Conservation (phyloP, 2,888 invertebrate genomes). For the Philaethria dido region DNA sequence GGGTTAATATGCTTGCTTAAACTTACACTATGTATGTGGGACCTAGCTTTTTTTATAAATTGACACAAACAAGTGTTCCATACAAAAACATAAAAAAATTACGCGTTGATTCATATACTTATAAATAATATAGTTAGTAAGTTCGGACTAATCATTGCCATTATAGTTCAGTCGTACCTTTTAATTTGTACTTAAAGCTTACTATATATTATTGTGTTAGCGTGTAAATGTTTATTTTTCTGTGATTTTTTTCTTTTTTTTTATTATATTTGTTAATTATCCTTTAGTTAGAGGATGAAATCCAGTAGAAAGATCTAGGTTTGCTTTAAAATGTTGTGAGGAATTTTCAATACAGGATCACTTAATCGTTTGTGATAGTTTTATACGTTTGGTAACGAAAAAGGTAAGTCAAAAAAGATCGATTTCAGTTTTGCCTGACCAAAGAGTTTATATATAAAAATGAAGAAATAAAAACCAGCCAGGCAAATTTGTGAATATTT, state of each 20-base stretch:
- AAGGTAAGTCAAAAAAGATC: slow-evolving; percentile 38
- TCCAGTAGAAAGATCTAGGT: slow-evolving; percentile 72
- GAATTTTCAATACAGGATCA: slow-evolving; percentile 44
- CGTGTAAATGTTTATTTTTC: slow-evolving; percentile 70
- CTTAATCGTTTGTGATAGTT: slow-evolving; percentile 29
- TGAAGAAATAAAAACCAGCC: slow-evolving; percentile 20
- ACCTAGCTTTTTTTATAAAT: neutral
- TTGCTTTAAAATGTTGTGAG: slow-evolving; percentile 47
- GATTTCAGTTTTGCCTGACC: slow-evolving; percentile 42
- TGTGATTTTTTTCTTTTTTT: slow-evolving; percentile 73
- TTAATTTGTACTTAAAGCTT: slow-evolving; percentile 53
- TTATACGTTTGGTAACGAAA: slow-evolving; percentile 25
- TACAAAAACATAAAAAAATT: slow-evolving; percentile 16
- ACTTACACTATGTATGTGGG: slow-evolving; percentile 1
- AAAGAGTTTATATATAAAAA: slow-evolving; percentile 33
- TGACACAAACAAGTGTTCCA: neutral
- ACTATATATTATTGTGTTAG: slow-evolving; percentile 47
- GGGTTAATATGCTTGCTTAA: slow-evolving; percentile 16
- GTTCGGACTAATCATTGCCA: slow-evolving; percentile 74
- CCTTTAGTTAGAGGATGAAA: slow-evolving; percentile 68
- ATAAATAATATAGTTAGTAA: slow-evolving; percentile 25
- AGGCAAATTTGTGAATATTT: slow-evolving; percentile 54
- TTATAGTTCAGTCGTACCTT: slow-evolving; percentile 68
- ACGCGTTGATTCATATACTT: slow-evolving; percentile 31
- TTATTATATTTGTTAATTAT: slow-evolving; percentile 57